A percentile compares a stretch with the other conserved stretches of the same genome.
Evolutionary conservation across 1,140 invertebrate genomes (phyloP).

Genomic region (Eriocheir sinensis): DNA sequence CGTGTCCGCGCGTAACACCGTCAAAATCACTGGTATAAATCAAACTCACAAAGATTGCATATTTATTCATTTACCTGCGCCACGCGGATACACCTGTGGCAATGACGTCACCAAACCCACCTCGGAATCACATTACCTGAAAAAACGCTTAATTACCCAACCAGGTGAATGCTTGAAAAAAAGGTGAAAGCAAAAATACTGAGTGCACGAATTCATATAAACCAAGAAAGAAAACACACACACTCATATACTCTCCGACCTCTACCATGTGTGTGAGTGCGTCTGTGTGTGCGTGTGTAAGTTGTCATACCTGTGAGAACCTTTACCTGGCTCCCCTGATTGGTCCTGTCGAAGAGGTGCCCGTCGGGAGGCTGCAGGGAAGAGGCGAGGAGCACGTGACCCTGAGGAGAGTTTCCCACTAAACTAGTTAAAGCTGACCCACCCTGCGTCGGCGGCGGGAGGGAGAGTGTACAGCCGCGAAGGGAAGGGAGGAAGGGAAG

Average conservation of each 20-base stretch:
- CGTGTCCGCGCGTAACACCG: not conserved
- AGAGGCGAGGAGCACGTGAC: not conserved
- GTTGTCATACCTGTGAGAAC: not conserved
- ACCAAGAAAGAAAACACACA: no score
- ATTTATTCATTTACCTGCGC: not conserved
- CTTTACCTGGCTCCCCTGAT: not conserved
- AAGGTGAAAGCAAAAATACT: no score
- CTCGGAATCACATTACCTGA: not conserved
- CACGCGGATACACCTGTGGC: not conserved
- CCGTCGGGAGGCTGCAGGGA: not conserved
- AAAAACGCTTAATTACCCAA: not conserved
- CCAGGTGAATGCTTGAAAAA: not conserved
- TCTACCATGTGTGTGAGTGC: no score
- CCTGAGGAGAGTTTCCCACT: not conserved
- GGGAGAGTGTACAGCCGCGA: not conserved
- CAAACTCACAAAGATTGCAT: no score
- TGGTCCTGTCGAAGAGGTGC: not conserved
- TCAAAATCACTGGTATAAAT: no score
- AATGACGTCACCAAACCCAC: conserved; percentile 3
- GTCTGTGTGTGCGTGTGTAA: no score
- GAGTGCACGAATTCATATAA: no score
- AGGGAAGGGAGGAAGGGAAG: not conserved
- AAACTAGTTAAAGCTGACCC: not conserved
- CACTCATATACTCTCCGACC: no score
- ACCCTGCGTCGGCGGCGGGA: not conserved